These are phyloP conservation scores for Podarcis lilfordi DNA, from an alignment of 2,797 vertebrate species.

Conservation along the genomic window DNA sequence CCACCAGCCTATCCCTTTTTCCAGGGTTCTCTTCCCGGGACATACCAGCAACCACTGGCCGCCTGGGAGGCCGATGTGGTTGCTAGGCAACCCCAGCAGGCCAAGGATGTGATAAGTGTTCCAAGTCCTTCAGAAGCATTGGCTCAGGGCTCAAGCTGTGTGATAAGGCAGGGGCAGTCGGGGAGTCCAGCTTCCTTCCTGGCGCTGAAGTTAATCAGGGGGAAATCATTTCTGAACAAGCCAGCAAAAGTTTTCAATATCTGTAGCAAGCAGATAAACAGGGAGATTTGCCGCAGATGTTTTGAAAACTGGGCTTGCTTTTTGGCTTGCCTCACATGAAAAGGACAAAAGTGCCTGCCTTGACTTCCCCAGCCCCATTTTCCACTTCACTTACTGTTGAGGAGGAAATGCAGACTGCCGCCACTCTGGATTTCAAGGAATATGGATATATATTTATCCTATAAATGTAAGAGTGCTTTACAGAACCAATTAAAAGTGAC, in stretches of 20 bases:
- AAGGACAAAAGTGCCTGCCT: slow-evolving; percentile 14
- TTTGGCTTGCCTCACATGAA: background rate
- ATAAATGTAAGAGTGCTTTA: too few relatives aligned
- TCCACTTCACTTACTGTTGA: background rate
- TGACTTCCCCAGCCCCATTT: background rate
- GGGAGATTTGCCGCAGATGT: background rate
- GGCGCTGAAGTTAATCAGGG: slow-evolving; percentile 24
- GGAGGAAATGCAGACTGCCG: too few relatives aligned
- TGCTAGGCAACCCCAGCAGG: slow-evolving; percentile 8
- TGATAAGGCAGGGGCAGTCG: background rate
- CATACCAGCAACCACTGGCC: fast-evolving
- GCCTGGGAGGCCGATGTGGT: background rate
- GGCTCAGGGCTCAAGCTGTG: background rate
- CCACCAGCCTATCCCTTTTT: background rate
- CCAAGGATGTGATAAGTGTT: background rate
- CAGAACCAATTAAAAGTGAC: too few relatives aligned
- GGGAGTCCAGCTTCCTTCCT: background rate
- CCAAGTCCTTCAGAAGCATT: background rate
- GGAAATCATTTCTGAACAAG: slow-evolving; percentile 9
- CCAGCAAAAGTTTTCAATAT: slow-evolving; percentile 16
- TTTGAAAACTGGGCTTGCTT: fast-evolving
- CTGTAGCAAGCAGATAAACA: slow-evolving; percentile 37
- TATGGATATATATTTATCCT: too few relatives aligned
- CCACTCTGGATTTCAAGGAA: too few relatives aligned
- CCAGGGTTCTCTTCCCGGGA: background rate